Conservation (phyloP, 1,140 invertebrate genomes). For the Atta colombica region DNA sequence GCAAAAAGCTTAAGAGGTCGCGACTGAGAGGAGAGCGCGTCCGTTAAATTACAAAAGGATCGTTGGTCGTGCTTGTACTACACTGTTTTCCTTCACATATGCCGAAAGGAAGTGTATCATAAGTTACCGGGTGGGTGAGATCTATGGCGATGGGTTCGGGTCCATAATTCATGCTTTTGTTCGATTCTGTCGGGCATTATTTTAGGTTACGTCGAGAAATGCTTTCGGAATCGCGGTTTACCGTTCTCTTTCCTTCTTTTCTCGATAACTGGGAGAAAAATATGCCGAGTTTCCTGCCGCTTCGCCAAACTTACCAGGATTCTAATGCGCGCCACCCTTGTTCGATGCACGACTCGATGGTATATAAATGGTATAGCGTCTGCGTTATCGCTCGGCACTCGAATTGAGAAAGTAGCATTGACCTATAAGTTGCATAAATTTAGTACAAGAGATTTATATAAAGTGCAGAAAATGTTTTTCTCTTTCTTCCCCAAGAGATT, state of each 20-base stretch:
- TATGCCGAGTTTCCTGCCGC: conserved; percentile 83
- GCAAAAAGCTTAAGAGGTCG: conserved; percentile 58
- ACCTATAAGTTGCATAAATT: not conserved
- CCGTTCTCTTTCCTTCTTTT: conserved; percentile 67
- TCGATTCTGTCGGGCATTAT: conserved; percentile 86
- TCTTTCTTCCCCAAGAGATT: not conserved
- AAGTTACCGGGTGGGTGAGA: conserved; percentile 83
- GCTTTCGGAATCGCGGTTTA: conserved; percentile 83
- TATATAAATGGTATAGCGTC: conserved; percentile 33
- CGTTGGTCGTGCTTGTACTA: conserved; percentile 47
- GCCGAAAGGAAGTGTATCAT: conserved; percentile 82
- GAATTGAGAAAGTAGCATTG: conserved; percentile 11
- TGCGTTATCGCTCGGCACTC: conserved; percentile 62
- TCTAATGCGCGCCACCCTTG: conserved; percentile 70
- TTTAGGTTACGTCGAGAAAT: conserved; percentile 85
- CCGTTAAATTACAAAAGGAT: conserved; percentile 75
- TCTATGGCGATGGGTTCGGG: conserved; percentile 79
- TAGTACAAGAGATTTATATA: not conserved
- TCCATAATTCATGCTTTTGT: conserved; percentile 86
- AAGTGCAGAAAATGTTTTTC: not conserved
- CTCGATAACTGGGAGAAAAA: conserved; percentile 79
- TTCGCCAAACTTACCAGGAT: conserved; percentile 64
- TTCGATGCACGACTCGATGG: conserved; percentile 49
- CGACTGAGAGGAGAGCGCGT: conserved; percentile 41
- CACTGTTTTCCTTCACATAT: conserved; percentile 74